These are phyloP conservation scores for Patella caerulea DNA, from an alignment of 2,888 invertebrate genomes.

Conservation along the genomic window DNA sequence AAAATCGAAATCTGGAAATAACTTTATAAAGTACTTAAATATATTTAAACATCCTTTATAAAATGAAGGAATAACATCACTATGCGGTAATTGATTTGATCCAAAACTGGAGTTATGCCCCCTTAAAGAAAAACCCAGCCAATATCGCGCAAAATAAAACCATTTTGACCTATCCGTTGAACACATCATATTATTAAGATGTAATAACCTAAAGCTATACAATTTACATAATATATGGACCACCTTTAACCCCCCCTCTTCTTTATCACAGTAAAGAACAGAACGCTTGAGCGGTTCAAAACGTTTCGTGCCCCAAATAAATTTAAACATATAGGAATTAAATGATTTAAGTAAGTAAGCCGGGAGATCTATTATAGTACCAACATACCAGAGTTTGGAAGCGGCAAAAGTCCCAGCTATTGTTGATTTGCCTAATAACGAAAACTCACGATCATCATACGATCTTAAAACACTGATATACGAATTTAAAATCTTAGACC, in stretches of 20 bases:
- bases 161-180: background rate
- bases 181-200: background rate
- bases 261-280: background rate
- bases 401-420: background rate
- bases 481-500: background rate
- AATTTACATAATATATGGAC: background rate
- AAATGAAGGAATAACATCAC: background rate
- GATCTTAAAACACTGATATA: background rate
- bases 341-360: background rate
- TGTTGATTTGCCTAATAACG: background rate
- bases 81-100: background rate
- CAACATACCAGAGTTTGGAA: background rate
- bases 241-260: background rate
- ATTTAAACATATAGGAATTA: background rate
- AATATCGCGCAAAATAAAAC: background rate
- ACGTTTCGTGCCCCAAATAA: background rate
- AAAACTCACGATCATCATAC: background rate
- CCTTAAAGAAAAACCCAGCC: conserved; percentile 3
- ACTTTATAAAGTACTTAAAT: background rate
- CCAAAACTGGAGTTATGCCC: background rate
- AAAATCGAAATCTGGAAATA: background rate
- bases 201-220: background rate
- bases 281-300: background rate
- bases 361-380: background rate
- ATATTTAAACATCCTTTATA: background rate